Evolutionary conservation across 2,888 invertebrate species (phyloP).

Genomic region (Drosophila merina): DNA sequence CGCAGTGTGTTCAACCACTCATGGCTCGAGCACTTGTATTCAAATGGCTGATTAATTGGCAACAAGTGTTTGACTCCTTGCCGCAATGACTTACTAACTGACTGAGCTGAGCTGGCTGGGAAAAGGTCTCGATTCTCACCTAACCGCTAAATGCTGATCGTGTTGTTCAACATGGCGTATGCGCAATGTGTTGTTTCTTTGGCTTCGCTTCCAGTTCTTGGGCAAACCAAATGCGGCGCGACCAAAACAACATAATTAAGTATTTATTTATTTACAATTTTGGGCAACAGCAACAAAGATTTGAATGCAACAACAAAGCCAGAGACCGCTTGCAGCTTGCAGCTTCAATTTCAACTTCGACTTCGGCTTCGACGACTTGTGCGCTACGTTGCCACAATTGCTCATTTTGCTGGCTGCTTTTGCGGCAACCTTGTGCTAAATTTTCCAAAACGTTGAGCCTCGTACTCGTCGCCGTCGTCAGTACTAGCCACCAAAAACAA

Average conservation of each 20-base stretch:
- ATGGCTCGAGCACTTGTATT: conserved; percentile 6
- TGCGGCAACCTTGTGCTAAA: conserved; percentile 78
- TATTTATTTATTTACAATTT: conserved; percentile 80
- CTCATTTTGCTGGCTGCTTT: conserved; percentile 72
- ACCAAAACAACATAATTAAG: conserved; percentile 77
- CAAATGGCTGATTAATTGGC: conserved; percentile 44
- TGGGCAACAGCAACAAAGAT: conserved; percentile 70
- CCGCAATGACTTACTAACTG: conserved; percentile 12
- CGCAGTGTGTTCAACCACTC: conserved; percentile 27
- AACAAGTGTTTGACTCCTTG: conserved; percentile 42
- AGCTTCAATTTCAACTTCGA: conserved; percentile 48
- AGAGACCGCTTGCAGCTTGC: conserved; percentile 54
- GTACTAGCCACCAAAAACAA: conserved; percentile 31
- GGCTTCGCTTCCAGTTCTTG: conserved; percentile 61
- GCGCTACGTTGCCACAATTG: conserved; percentile 74
- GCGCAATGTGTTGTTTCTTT: conserved; percentile 56
- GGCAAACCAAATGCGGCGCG: conserved; percentile 65
- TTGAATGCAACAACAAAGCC: conserved; percentile 40
- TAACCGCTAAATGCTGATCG: conserved; percentile 32
- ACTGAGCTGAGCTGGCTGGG: conserved; percentile 21
- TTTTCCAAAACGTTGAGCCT: conserved; percentile 79
- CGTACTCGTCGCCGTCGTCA: conserved; percentile 44
- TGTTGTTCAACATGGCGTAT: conserved; percentile 66
- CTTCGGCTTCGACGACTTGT: conserved; percentile 31
- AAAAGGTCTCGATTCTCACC: conserved; percentile 47